Evolutionary conservation across 2,113 vertebrate genomes (phyloP).

Genomic region (Oplegnathus fasciatus): DNA sequence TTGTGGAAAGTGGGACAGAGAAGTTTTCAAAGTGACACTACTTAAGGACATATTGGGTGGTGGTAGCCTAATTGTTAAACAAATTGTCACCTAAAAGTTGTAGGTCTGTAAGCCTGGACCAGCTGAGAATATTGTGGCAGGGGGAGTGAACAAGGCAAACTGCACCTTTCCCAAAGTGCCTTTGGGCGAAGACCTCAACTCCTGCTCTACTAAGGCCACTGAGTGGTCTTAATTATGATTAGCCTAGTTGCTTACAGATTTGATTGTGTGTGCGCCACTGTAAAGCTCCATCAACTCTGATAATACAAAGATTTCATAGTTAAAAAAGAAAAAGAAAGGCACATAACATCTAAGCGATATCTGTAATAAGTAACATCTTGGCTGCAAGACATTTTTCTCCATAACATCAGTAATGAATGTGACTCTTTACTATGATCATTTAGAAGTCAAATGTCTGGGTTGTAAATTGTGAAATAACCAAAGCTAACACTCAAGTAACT

Average conservation of each 20-base stretch:
- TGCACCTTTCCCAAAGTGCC: background rate
- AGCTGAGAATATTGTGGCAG: background rate
- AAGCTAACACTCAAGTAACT: background rate
- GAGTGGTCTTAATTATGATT: background rate
- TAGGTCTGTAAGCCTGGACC: conserved; percentile 1
- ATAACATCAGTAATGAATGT: background rate
- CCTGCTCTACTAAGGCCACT: conserved; percentile 5
- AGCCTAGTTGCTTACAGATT: background rate
- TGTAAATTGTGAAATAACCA: conserved; percentile 5
- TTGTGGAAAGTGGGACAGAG: conserved; percentile 58
- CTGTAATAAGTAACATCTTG: background rate
- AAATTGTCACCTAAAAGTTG: conserved; percentile 42
- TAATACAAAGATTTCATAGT: background rate
- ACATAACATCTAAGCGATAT: background rate
- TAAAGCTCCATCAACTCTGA: background rate
- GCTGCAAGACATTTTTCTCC: background rate
- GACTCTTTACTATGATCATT: background rate
- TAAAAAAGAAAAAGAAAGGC: background rate
- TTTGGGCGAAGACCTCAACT: conserved; percentile 2
- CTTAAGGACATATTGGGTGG: conserved; percentile 50
- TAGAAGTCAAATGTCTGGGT: background rate
- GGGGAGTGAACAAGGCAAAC: background rate
- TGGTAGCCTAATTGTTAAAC: conserved; percentile 47
- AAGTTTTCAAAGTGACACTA: conserved; percentile 61
- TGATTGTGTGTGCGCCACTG: background rate